A percentile compares a stretch with the other conserved stretches of the same genome.
phyloP scores from a whole-genome alignment of 1,140 invertebrate species.

The Drosophila tropicalis region DNA sequence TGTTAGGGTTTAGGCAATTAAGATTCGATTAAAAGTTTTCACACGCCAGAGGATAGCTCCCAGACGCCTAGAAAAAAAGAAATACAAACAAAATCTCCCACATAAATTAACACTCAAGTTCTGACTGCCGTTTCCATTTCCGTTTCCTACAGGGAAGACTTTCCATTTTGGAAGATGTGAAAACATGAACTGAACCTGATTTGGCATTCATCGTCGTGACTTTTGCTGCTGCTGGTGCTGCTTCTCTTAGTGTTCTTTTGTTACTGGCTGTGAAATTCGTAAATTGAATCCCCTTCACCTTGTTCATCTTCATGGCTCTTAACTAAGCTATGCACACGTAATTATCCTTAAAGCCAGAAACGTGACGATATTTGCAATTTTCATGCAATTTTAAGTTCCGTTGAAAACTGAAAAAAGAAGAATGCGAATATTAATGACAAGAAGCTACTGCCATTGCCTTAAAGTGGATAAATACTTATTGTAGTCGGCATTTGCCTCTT shows the following conservation, averaged over 20 bases:
- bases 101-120: constrained; percentile 66
- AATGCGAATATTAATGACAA: constrained; percentile 65
- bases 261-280: constrained; percentile 56
- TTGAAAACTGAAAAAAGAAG: constrained; percentile 45
- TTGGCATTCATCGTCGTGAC: constrained; percentile 42
- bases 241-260: constrained; percentile 49
- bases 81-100: constrained; percentile 47
- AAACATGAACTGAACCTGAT: background rate
- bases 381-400: constrained; percentile 50
- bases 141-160: constrained; percentile 29
- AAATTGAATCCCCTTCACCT: constrained; percentile 45
- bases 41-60: constrained; percentile 45
- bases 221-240: constrained; percentile 24
- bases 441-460: background rate
- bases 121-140: constrained; percentile 46
- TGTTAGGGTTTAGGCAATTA: constrained; percentile 68
- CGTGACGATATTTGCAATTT: constrained; percentile 72
- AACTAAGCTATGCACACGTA: constrained; percentile 57
- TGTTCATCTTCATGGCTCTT: constrained; percentile 1
- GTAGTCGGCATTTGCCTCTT: background rate
- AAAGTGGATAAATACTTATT: constrained; percentile 1
- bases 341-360: constrained; percentile 73
- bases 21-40: constrained; percentile 76
- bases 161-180: constrained; percentile 43
- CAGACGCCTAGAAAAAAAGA: background rate